Percentiles rank a stretch among this genome's conserved stretches.
Evolutionary conservation across 2,888 invertebrate genomes (phyloP).

Genomic region (Coelogynopora nodosa): DNA sequence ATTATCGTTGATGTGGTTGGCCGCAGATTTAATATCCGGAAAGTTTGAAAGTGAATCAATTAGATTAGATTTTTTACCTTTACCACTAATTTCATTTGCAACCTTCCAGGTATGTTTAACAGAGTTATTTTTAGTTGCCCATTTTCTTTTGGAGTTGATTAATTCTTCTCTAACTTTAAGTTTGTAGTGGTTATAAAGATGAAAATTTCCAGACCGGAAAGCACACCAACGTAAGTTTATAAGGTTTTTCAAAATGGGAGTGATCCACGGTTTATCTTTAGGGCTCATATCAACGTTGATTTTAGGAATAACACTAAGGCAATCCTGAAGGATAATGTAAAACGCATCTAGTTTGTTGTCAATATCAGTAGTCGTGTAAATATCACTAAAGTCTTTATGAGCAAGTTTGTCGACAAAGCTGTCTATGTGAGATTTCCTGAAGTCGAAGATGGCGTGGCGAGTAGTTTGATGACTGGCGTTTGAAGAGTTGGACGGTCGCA

Average conservation of each 20-base stretch:
- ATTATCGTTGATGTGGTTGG: constrained; percentile 1
- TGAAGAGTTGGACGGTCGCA: background rate
- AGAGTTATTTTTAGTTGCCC: background rate
- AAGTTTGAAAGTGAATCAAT: background rate
- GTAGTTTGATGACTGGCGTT: background rate
- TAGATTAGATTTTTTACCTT: background rate
- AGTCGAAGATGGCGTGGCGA: background rate
- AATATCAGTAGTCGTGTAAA: background rate
- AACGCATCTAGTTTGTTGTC: constrained; percentile 17
- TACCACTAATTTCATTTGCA: background rate
- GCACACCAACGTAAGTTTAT: constrained; percentile 18
- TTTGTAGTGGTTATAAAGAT: background rate
- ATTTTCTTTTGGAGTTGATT: background rate
- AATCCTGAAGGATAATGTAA: background rate
- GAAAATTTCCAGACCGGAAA: constrained; percentile 1
- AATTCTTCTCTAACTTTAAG: background rate
- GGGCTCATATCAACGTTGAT: background rate
- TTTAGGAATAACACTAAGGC: background rate
- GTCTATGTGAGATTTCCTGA: constrained; percentile 14
- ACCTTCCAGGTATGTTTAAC: background rate
- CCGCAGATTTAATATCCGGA: background rate
- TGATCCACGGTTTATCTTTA: constrained; percentile 1
- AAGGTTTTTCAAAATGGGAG: background rate
- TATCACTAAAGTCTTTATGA: constrained; percentile 8
- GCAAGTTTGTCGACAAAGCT: background rate